phyloP scores from a whole-genome alignment of 2,113 vertebrate species.

The Hypocryptadius cinnamomeus region DNA sequence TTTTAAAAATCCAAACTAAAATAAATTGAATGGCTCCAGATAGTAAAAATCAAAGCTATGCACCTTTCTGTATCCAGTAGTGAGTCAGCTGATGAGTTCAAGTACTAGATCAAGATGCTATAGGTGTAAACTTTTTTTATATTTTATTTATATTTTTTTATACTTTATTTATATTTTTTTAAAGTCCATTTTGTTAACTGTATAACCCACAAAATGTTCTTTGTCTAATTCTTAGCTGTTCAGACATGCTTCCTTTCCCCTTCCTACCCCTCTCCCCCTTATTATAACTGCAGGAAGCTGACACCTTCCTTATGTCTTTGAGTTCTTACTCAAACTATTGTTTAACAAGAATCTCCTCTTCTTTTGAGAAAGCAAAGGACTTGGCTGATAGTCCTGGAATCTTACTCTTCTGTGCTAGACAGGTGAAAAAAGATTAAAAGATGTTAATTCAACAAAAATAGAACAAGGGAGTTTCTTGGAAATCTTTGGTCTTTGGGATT shows the following conservation, averaged over 20 bases:
- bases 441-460: background rate
- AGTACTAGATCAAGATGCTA: background rate
- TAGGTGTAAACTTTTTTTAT: background rate
- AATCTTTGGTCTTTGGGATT: background rate
- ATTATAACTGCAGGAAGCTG: background rate
- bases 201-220: background rate
- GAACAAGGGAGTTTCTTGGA: background rate
- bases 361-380: background rate
- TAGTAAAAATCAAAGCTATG: background rate
- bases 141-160: too few relatives aligned
- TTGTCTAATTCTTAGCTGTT: background rate
- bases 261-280: accelerated
- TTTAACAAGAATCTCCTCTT: background rate
- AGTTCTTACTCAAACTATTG: background rate
- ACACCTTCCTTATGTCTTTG: background rate
- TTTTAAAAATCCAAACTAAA: background rate
- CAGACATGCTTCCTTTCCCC: background rate
- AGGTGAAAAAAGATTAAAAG: background rate
- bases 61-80: background rate
- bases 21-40: background rate
- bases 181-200: background rate
- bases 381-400: background rate
- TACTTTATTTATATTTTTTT: background rate
- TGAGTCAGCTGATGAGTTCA: background rate
- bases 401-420: background rate